Evolutionary conservation across 64 coral and sea anemone genomes (phyloP).

Genomic region (Montipora foliosa): DNA sequence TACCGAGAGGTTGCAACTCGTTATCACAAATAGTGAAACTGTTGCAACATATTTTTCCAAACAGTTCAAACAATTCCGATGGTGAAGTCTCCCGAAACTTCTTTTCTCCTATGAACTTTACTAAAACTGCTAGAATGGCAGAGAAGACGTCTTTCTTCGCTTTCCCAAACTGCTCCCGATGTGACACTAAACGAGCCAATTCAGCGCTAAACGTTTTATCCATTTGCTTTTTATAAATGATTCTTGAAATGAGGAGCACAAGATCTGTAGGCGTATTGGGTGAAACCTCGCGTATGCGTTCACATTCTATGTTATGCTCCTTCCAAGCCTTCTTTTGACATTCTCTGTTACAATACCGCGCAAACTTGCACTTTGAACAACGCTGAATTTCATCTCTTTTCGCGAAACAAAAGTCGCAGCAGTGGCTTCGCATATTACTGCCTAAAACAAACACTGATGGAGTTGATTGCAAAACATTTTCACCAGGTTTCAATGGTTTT

Average conservation of each 20-base stretch:
- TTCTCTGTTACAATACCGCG: constrained; percentile 75
- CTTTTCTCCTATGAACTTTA: constrained; percentile 53
- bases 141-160: constrained; percentile 77
- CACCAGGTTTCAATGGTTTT: constrained; percentile 64
- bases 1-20: constrained; percentile 88
- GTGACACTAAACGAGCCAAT: constrained; percentile 60
- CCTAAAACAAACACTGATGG: constrained; percentile 77
- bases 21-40: constrained; percentile 96
- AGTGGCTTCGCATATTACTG: constrained; percentile 63
- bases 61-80: constrained; percentile 74
- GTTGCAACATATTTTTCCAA: constrained; percentile 94
- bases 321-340: constrained; percentile 94
- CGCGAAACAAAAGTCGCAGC: constrained; percentile 88
- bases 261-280: constrained; percentile 80
- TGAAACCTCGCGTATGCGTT: constrained; percentile 47
- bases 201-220: neutral
- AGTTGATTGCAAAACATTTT: constrained; percentile 44
- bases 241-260: constrained; percentile 76
- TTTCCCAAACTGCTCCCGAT: constrained; percentile 60
- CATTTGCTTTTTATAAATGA: constrained; percentile 50
- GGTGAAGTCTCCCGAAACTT: constrained; percentile 38
- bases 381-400: constrained; percentile 59
- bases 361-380: constrained; percentile 88
- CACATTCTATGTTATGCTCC: constrained; percentile 93
- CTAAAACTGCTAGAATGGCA: constrained; percentile 54